Base-by-base conservation (phyloP, 2,797 vertebrate species). In the Eidolon dupreanum region DNA sequence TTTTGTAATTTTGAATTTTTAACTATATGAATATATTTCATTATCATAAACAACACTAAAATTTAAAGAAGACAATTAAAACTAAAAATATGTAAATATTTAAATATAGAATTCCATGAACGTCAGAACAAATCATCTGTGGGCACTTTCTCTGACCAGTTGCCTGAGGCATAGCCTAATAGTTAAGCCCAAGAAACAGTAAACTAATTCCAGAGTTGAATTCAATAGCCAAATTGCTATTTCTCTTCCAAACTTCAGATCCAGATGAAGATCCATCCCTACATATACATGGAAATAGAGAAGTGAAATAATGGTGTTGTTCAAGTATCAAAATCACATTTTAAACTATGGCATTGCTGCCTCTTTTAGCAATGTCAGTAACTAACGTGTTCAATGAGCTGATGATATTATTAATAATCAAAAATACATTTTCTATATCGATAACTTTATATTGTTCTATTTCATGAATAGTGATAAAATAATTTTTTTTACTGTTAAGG, bases 341-440 rank as follows among this genome's bases (percentile, higher is more conserved):
- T 75, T 31, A 86, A 89, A 77, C 33, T 57, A 12, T 59, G 19
- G 22, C 36, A 78, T 43, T 20, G 55, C 28, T 90, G 61, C 15
- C 81, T 15, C 78, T 82, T 79, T 93, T 61, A 74, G 70, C 70
- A 94, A 74, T 41, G 11, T 28, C 46, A 71, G 5, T 68, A 86
- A 86, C 41, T 71, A 89, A 83, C 15, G 9, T 61, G 33, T 75
- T 88, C 53, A 49, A 41, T 68, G n/a, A n/a, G 74, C 43, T 93
- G n/a, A 73, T 65, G 59, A 86, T 59, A 92, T 82, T 93, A 88
- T 82, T 93, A 88, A 66, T 77, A 85, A 82, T 79, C 20, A 82
- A 10, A 81, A 70, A 73, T 81, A 36, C 1, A 78, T 68, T 66
- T 81, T 89, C 81, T 70, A 93, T 65, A 6, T 36, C 28, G 66